Conservation (phyloP, 2,797 vertebrate genomes). For the Coccyzus lansbergi region DNA sequence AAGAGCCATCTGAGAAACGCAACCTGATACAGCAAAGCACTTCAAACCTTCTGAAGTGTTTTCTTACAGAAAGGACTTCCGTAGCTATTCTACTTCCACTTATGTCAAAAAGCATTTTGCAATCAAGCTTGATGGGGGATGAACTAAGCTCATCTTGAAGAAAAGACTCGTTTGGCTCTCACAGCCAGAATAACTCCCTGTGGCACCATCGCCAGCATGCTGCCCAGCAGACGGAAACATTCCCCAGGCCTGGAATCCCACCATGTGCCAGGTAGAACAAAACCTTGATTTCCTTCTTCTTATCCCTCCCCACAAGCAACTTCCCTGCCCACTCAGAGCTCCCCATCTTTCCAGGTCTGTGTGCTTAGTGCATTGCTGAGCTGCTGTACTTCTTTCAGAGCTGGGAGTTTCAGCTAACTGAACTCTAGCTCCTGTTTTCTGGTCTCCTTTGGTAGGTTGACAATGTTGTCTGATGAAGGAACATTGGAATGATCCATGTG, state of each 20-base stretch:
- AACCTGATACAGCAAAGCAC: not conserved
- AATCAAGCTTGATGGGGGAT: not conserved
- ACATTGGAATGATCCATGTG: not conserved
- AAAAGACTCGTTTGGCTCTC: not conserved
- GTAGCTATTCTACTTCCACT: not conserved
- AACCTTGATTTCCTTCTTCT: not conserved
- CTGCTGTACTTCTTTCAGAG: not conserved
- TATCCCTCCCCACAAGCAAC: not conserved
- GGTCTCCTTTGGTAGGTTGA: not conserved
- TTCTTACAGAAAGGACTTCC: constrained; percentile 6
- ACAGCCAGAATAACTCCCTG: not conserved
- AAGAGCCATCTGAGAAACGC: not conserved
- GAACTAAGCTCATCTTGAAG: not conserved
- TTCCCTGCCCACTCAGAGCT: not conserved
- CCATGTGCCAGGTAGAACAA: not conserved
- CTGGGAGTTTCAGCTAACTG: not conserved
- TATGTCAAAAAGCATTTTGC: constrained; percentile 34
- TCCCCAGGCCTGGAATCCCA: not conserved
- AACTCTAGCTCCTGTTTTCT: not conserved
- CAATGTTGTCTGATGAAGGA: not conserved
- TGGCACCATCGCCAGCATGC: accelerated
- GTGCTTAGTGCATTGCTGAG: accelerated
- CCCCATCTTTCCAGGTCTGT: not conserved
- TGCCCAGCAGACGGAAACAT: not conserved
- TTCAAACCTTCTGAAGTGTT: constrained; percentile 28